Evolutionary conservation across 2,113 vertebrate genomes (phyloP).

Genomic region (Tyrannus savana): DNA sequence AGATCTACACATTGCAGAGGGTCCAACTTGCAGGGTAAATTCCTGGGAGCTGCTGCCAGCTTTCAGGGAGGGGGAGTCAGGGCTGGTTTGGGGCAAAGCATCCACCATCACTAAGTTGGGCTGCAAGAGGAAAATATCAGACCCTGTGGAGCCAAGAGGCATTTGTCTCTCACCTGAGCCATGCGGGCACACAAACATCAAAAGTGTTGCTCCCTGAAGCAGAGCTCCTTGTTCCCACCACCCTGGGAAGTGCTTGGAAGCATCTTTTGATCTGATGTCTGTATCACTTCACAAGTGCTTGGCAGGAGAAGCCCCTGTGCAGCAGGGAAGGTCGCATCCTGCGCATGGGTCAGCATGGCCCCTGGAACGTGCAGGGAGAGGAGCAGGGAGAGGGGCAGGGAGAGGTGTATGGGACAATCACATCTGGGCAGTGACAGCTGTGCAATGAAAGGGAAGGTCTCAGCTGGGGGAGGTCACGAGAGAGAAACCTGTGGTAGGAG

Average conservation of each 20-base stretch:
- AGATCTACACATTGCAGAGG: neutral
- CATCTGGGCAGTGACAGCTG: neutral
- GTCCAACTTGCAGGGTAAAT: neutral
- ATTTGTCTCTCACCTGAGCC: neutral
- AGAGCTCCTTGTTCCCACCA: neutral
- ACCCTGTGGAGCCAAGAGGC: neutral
- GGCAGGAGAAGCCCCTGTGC: neutral
- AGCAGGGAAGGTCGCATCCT: neutral
- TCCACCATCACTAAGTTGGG: neutral
- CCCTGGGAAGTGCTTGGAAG: neutral
- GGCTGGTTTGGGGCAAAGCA: neutral
- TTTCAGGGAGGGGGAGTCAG: neutral
- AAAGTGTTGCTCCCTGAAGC: neutral
- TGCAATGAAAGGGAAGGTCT: neutral
- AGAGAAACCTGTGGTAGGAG: neutral
- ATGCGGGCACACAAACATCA: neutral
- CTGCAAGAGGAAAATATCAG: neutral
- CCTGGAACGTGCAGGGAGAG: neutral
- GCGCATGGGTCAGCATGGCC: neutral
- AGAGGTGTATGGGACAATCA: neutral
- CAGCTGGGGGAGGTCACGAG: neutral
- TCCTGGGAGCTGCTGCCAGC: neutral
- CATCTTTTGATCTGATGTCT: neutral
- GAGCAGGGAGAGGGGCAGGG: neutral
- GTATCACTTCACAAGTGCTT: neutral